Evolutionary conservation across 2,797 vertebrate species (phyloP), one percentile per base, ranked within the genome.

Genomic region (Sciurus vulgaris): DNA sequence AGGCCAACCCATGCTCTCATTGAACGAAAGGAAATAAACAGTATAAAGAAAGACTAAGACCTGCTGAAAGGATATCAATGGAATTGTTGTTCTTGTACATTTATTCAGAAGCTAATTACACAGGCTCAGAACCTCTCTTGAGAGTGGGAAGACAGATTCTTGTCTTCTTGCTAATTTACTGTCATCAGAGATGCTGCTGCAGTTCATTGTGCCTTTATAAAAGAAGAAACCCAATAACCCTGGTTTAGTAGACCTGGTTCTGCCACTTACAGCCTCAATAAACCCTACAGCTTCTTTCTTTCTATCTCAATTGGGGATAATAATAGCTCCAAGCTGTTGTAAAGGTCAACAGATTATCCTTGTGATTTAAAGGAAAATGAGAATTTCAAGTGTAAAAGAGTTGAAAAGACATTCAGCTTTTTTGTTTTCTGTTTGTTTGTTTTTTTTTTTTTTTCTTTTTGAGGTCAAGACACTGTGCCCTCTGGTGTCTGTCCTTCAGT

Each of bases 291-390:
- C 65, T 44, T 92, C 69, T 92, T 69, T 65, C 72, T 92, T 76
- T 91, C 89, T 93, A 4, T 95, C n/a, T 81, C 78, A 78, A 22
- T 2, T 91, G 93, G 26, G 69, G 35, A 91, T 93, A 91, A 96
- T 93, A 94, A 87, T 54, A 96, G 89, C 83, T 85, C 14, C 1
- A 41, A 79, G 91, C 72, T 94, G 22, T 74, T 78, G 15, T 89
- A 91, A 77, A 56, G 35, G 54, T 89, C 96, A 89, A 61, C 73
- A 78, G 26, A 97, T 96, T 92, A 90, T 84, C 61, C 79, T 59
- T 61, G 18, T 74, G 67, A 96, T 89, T 96, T 97, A 93, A 86
- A 89, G 79, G 81, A 93, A 63, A 79, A 78, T 87, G 91, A 73
- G 79, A 93, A 91, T 96, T 94, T 94, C 49, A 87, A 67, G 67